Evolutionary conservation across 2,888 invertebrate species (phyloP), one percentile per base, ranked within the genome.

Genomic region (Augiades crinisus): DNA sequence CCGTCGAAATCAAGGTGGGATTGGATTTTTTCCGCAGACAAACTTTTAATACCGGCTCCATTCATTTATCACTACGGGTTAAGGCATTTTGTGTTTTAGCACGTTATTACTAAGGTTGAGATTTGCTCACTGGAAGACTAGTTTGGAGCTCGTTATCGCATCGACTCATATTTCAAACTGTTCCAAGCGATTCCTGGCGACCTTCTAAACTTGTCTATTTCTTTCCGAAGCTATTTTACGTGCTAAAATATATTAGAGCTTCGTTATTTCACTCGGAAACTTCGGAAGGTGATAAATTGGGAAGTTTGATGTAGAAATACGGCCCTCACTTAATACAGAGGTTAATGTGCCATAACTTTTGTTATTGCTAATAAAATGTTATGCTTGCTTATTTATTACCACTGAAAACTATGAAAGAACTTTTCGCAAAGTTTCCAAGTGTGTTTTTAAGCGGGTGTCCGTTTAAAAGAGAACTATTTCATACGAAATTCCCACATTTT

Each of bases 141-240:
- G 36, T 36, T 46, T 13, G 19, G 24, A 36, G 46, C 24, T 46
- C 5, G 27, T n/a, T n/a, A n/a, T n/a, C n/a, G 27, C 24, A 24
- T 27, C 37, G 47, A 46, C 33, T 49, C 59, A 61, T 63, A 59
- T 59, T 57, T 60, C 57, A 58, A 45, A 49, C 47, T 10, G 49
- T 45, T 53, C 41, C 22, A 19, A 31, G 45, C 43, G 50, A 22
- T 38, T 41, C 37, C 55, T 51, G 53, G 57, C 57, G 59, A 54
- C 55, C 53, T 40, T n/a, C 53, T 47, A 52, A 56, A 56, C 51
- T 54, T 37, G 44, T 43, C 21, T 59, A 53, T 61, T 61, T 58
- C 54, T 54, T 56, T 53, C 22, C 44, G 43, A 47, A 33, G 24
- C 49, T 19, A 49, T 33, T 49, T 41, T 49, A 49, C 41, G 33